Evolutionary conservation across 64 coral and sea anemone genomes (phyloP).

Genomic region (Porites lutea): DNA sequence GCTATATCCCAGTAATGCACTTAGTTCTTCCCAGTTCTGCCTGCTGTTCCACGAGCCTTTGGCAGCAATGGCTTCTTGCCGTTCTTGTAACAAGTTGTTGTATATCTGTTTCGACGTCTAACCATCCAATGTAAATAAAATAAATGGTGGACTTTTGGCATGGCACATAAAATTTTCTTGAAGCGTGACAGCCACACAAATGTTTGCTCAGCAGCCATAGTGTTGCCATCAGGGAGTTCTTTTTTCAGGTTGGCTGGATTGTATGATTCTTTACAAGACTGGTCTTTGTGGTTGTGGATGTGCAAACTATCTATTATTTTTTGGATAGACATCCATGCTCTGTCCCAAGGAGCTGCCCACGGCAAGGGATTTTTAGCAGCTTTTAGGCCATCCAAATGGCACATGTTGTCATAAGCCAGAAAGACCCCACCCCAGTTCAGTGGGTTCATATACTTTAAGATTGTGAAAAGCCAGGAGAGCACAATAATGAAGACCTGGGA

Average conservation of each 20-base stretch:
- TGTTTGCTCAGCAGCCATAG: constrained; percentile 35
- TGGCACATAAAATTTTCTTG: constrained; percentile 42
- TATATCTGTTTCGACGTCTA: constrained; percentile 1
- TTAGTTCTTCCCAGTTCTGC: background rate
- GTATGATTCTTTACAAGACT: background rate
- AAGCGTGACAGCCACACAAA: constrained; percentile 22
- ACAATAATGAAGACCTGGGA: constrained; percentile 22
- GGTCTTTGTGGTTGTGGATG: background rate
- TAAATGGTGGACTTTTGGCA: constrained; percentile 1
- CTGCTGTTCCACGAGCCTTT: background rate
- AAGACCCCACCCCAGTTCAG: background rate
- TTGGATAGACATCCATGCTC: background rate
- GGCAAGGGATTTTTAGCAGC: background rate
- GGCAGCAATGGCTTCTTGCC: constrained; percentile 28
- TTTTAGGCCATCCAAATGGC: background rate
- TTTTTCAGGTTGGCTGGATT: background rate
- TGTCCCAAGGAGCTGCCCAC: background rate
- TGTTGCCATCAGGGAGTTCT: background rate
- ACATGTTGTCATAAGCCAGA: constrained; percentile 36
- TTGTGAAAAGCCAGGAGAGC: background rate
- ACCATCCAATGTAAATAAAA: constrained; percentile 45
- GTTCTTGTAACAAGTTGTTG: constrained; percentile 17
- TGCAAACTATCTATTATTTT: constrained; percentile 39
- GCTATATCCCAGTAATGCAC: too few relatives aligned
- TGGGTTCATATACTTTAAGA: background rate